A percentile compares a stretch with the other conserved stretches of the same genome.
Conservation (phyloP, 2,113 vertebrate species). For the Campylomormyrus numenius region DNA sequence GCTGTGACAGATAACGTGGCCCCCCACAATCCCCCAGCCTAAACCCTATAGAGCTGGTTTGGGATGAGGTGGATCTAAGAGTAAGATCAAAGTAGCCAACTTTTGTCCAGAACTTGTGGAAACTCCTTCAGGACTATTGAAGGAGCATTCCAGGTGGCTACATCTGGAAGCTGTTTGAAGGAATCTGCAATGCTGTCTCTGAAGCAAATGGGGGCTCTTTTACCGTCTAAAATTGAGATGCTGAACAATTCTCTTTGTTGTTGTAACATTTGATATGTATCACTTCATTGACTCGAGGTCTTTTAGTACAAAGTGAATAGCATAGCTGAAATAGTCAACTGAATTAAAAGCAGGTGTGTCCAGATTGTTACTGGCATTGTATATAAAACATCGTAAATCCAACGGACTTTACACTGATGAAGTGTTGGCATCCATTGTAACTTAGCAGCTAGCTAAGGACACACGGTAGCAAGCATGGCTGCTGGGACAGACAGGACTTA, state of each 20-base stretch:
- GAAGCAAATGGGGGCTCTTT: not conserved
- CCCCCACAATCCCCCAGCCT: not conserved
- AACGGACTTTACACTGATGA: not conserved
- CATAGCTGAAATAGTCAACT: not conserved
- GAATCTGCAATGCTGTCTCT: not conserved
- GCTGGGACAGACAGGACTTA: constrained; percentile 41
- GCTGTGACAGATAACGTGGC: not conserved
- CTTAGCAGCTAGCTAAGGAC: not conserved
- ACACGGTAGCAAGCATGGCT: not conserved
- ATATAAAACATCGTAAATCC: not conserved
- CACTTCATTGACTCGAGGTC: not conserved
- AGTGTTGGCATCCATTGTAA: not conserved
- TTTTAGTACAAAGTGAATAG: not conserved
- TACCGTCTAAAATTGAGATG: not conserved
- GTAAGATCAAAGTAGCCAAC: not conserved
- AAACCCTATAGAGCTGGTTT: not conserved
- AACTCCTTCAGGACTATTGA: not conserved
- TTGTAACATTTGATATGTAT: not conserved
- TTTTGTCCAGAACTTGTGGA: not conserved
- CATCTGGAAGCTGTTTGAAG: not conserved
- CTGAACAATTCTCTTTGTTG: not conserved
- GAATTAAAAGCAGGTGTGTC: not conserved
- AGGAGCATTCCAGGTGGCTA: not conserved
- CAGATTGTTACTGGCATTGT: not conserved
- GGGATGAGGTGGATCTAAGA: not conserved